These are phyloP conservation scores for Merops nubicus DNA, from an alignment of 2,113 vertebrate species.

Conservation along the genomic window DNA sequence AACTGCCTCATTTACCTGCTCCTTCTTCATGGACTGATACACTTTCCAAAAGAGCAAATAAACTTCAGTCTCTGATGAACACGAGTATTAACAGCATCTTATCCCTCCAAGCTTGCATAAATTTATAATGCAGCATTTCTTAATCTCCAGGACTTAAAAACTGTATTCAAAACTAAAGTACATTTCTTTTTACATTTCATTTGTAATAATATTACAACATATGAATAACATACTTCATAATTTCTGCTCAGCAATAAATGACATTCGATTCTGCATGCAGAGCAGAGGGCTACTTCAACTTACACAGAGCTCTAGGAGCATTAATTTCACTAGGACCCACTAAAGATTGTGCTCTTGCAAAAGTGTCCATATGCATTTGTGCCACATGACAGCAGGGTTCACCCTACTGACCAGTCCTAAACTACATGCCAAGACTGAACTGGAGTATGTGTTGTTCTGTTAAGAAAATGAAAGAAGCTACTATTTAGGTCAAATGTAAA, in stretches of 20 bases:
- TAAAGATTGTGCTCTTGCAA: neutral
- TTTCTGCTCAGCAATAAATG: neutral
- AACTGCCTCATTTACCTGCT: neutral
- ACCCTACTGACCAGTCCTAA: neutral
- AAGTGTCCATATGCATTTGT: neutral
- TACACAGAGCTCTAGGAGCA: neutral
- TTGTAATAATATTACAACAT: neutral
- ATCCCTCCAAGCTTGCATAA: neutral
- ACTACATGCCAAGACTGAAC: neutral
- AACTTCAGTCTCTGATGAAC: neutral
- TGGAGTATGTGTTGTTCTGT: neutral
- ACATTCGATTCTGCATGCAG: neutral
- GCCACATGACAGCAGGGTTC: neutral
- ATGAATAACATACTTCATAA: neutral
- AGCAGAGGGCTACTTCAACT: neutral
- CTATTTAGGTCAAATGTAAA: conserved; percentile 5
- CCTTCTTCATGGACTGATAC: neutral
- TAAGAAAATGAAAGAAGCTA: neutral
- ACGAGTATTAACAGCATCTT: neutral
- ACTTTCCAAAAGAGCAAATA: neutral
- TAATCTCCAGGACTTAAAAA: neutral
- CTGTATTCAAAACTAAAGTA: neutral
- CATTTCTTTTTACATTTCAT: neutral
- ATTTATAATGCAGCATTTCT: neutral
- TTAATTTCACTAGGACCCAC: neutral